Evolutionary conservation across 2,888 invertebrate genomes (phyloP).

Genomic region (Drosophila barbarae): DNA sequence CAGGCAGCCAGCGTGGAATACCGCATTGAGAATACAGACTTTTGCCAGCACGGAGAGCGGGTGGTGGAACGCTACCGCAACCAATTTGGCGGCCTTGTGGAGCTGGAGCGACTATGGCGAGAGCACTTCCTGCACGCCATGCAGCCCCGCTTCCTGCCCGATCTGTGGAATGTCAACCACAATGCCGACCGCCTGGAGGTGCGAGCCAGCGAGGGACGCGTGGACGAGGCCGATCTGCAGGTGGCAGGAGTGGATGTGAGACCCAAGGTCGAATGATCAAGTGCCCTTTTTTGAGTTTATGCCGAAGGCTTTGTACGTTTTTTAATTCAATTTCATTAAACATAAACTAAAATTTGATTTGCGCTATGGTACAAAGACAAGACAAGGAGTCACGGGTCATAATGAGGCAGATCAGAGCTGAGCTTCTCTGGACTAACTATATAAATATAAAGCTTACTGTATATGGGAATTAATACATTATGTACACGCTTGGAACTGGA

Average conservation of each 20-base stretch:
- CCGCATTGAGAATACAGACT: conserved; percentile 81
- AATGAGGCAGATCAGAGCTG: conserved; percentile 30
- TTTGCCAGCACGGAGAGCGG: conserved; percentile 82
- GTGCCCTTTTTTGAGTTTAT: conserved; percentile 16
- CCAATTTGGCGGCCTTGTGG: conserved; percentile 82
- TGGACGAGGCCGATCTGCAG: conserved; percentile 78
- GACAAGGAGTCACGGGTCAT: conserved; percentile 29
- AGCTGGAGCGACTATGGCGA: conserved; percentile 87
- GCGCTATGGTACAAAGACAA: conserved; percentile 40
- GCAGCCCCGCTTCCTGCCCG: conserved; percentile 86
- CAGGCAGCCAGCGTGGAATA: conserved; percentile 80
- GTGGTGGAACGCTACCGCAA: conserved; percentile 83
- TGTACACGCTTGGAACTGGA: conserved; percentile 32
- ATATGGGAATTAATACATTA: conserved; percentile 32
- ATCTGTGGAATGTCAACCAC: conserved; percentile 88
- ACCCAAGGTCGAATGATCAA: conserved; percentile 14
- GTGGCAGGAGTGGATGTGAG: conserved; percentile 74
- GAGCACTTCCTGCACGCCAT: conserved; percentile 87
- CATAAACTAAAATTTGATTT: conserved; percentile 35
- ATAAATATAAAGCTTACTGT: conserved; percentile 42
- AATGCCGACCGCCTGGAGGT: conserved; percentile 83
- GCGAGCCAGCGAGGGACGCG: conserved; percentile 81
- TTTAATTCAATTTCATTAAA: conserved; percentile 40
- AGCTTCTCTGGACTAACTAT: conserved; percentile 39
- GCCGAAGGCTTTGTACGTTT: conserved; percentile 35